phyloP scores from a whole-genome alignment of 2,888 invertebrate genomes.

The Euplagia quadripunctaria region DNA sequence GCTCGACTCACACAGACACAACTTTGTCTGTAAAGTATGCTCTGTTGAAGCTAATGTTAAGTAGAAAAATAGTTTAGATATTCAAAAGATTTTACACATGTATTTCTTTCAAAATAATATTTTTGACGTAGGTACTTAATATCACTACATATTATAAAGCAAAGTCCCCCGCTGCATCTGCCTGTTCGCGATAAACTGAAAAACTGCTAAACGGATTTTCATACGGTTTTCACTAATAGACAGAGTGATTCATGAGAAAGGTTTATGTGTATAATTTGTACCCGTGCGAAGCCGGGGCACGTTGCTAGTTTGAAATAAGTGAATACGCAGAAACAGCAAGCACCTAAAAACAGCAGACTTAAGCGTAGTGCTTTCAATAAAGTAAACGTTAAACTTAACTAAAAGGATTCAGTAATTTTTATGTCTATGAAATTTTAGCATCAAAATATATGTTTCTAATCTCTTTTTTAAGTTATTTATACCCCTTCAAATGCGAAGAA shows the following conservation, averaged over 20 bases:
- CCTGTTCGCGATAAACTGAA: no score
- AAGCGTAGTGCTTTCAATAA: neutral
- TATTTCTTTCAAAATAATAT: neutral
- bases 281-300: no score
- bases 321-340: neutral
- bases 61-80: neutral
- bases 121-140: neutral
- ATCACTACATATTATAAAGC: no score
- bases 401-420: neutral
- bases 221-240: no score
- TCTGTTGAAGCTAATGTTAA: neutral
- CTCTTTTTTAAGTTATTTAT: slow-evolving; percentile 34
- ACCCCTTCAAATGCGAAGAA: slow-evolving; percentile 47
- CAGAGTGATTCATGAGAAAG: no score
- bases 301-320: neutral
- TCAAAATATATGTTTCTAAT: slow-evolving; percentile 27
- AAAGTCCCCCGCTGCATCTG: no score
- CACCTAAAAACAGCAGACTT: neutral
- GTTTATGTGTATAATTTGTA: no score
- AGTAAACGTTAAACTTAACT: neutral
- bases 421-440: neutral
- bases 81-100: neutral
- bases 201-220: no score
- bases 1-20: neutral
- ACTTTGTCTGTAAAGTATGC: neutral